phyloP scores from a whole-genome alignment of 2,888 invertebrate species.

The Rapana venosa region DNA sequence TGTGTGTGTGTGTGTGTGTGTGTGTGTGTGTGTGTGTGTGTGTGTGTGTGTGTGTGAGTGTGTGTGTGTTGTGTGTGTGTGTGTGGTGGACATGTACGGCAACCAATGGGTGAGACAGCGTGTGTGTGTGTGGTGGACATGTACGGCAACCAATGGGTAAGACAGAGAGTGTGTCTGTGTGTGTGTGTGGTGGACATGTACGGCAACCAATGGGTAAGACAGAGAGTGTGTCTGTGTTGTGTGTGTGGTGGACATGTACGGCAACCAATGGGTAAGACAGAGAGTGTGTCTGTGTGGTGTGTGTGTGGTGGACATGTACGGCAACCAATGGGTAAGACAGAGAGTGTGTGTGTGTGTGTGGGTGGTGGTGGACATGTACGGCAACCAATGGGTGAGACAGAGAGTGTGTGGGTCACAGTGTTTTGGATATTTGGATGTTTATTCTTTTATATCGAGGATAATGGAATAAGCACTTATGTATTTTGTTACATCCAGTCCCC shows the following conservation, averaged over 20 bases:
- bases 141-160: conserved; percentile 80
- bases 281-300: conserved; percentile 8
- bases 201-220: neutral
- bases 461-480: too few species aligned
- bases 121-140: conserved; percentile 75
- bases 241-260: conserved; percentile 78
- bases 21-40: neutral
- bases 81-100: too few species aligned
- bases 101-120: too few species aligned
- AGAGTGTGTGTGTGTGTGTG: neutral
- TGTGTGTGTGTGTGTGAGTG: neutral
- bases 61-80: neutral
- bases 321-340: neutral
- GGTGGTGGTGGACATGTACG: too few species aligned
- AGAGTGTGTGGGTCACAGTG: too few species aligned
- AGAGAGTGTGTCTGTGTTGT: neutral
- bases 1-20: neutral
- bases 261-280: conserved; percentile 79
- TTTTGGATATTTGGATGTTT: too few species aligned
- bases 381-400: too few species aligned
- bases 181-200: neutral
- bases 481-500: too few species aligned
- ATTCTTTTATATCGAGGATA: too few species aligned
- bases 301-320: neutral
- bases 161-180: conserved; percentile 33